Evolutionary conservation across 2,797 vertebrate species (phyloP).

Genomic region (Gobio occitaniae): DNA sequence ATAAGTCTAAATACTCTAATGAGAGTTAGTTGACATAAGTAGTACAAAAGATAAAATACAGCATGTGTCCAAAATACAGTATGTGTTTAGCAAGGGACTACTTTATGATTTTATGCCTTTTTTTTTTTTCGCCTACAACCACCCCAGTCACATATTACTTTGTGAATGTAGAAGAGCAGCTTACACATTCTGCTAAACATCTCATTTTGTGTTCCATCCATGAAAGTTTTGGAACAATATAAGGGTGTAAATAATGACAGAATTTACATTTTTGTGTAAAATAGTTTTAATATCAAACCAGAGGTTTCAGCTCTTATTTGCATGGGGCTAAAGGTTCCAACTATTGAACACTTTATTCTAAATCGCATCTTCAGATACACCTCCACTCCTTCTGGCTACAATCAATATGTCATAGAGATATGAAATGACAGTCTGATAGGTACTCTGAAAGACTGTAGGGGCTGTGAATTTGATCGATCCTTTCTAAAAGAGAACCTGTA

Average conservation of each 20-base stretch:
- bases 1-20: too few relatives aligned
- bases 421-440: constrained; percentile 63
- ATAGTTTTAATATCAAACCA: not conserved
- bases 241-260: not conserved
- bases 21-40: too few relatives aligned
- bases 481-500: constrained; percentile 43
- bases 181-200: not conserved
- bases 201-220: not conserved
- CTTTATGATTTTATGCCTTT: too few relatives aligned
- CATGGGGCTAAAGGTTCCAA: constrained; percentile 6
- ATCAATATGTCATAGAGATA: constrained; percentile 67
- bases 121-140: not conserved
- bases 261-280: not conserved
- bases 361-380: constrained; percentile 36
- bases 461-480: constrained; percentile 57
- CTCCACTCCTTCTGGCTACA: constrained; percentile 47
- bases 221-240: not conserved
- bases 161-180: not conserved
- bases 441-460: constrained; percentile 39
- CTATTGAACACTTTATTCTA: constrained; percentile 14
- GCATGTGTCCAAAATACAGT: too few relatives aligned
- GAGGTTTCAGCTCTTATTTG: not conserved
- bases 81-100: too few relatives aligned
- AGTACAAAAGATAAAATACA: too few relatives aligned
- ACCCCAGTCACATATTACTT: not conserved